A percentile compares a stretch with the other conserved stretches of the same genome.
Evolutionary conservation across 1,140 invertebrate genomes (phyloP).

Genomic region (Bilobella aurantiaca): DNA sequence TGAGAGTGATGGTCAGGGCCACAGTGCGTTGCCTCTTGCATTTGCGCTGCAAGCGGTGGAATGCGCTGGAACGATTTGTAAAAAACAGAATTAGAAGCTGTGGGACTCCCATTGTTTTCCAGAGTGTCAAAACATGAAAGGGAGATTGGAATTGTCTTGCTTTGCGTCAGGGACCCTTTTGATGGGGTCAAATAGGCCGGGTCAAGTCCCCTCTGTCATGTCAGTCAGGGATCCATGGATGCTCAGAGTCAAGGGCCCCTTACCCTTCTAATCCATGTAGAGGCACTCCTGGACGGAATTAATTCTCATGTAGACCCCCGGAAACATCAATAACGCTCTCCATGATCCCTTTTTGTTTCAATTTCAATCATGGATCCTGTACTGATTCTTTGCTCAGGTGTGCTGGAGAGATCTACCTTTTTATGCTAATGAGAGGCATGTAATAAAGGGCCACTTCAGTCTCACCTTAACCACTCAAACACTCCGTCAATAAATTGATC

Average conservation of each 20-base stretch:
- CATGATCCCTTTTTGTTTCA: neutral
- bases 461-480: neutral
- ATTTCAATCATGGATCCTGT: neutral
- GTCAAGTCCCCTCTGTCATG: neutral
- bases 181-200: neutral
- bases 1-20: too few species aligned
- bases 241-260: neutral
- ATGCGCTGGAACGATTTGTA: constrained; percentile 3
- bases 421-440: constrained; percentile 1
- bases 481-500: neutral
- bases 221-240: neutral
- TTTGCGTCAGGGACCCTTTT: neutral
- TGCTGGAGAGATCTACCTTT: neutral
- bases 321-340: constrained; percentile 31
- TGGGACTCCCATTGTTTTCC: constrained; percentile 23
- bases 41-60: neutral
- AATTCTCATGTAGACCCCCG: constrained; percentile 30
- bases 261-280: too few species aligned
- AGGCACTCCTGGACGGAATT: constrained; percentile 28
- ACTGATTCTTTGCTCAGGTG: constrained; percentile 2
- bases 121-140: constrained; percentile 34
- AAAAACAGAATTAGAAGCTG: neutral
- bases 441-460: neutral
- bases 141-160: constrained; percentile 18
- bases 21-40: too few species aligned